A percentile compares a stretch with the other conserved stretches of the same genome.
Evolutionary conservation across 2,888 invertebrate species (phyloP).

Genomic region (Drosophila borealis): DNA sequence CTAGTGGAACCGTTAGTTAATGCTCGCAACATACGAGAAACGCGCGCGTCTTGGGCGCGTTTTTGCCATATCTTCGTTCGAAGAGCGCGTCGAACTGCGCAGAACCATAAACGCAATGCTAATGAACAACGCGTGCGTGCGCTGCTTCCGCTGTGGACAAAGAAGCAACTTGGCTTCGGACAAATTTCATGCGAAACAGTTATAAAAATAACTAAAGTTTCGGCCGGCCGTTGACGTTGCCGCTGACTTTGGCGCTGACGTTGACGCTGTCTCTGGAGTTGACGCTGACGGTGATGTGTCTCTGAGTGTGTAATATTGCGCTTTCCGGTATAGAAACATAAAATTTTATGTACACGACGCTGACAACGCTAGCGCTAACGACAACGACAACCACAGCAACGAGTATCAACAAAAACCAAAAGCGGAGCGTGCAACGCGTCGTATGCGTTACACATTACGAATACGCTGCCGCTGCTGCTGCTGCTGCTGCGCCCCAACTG

Average conservation of each 20-base stretch:
- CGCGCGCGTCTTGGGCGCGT: slow-evolving; percentile 16
- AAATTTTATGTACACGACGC: slow-evolving; percentile 74
- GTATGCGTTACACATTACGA: slow-evolving; percentile 76
- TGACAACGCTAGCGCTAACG: slow-evolving; percentile 63
- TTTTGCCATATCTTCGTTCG: slow-evolving; percentile 1
- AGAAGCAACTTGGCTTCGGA: slow-evolving; percentile 30
- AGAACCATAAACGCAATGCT: slow-evolving; percentile 50
- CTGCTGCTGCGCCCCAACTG: slow-evolving; percentile 24
- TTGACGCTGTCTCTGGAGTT: slow-evolving; percentile 3
- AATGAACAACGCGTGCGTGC: slow-evolving; percentile 56
- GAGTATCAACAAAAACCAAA: slow-evolving; percentile 19
- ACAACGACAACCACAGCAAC: slow-evolving; percentile 27
- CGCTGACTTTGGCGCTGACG: slow-evolving; percentile 19
- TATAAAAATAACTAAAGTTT: slow-evolving; percentile 65
- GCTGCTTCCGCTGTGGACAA: slow-evolving; percentile 60
- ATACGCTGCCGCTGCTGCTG: slow-evolving; percentile 31
- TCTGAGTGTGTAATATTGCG: slow-evolving; percentile 64
- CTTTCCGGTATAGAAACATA: slow-evolving; percentile 78
- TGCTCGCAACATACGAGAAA: not conserved
- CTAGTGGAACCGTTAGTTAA: slow-evolving; percentile 16
- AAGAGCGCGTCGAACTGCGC: slow-evolving; percentile 15
- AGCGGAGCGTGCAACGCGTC: slow-evolving; percentile 69
- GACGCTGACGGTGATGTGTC: slow-evolving; percentile 22
- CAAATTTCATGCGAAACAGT: slow-evolving; percentile 70
- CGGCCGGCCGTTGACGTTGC: slow-evolving; percentile 45